Conservation (phyloP, 53 echinoderm and acorn worm genomes). For the Holothuria scabra region DNA sequence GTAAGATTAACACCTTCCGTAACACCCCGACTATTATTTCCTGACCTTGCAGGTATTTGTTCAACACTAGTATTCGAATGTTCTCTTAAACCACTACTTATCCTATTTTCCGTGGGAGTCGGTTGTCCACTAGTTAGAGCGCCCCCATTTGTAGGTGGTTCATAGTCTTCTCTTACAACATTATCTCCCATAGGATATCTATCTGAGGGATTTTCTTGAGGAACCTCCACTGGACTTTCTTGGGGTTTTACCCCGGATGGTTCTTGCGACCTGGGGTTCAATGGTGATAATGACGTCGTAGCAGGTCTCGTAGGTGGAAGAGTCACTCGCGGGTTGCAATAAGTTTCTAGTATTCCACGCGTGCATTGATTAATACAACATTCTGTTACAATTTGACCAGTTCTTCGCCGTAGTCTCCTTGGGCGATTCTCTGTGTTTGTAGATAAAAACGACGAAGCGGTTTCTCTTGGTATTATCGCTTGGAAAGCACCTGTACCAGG, state of each 20-base stretch:
- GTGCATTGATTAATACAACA: constrained; percentile 74
- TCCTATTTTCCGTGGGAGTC: constrained; percentile 46
- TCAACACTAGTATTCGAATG: background rate
- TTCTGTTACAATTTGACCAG: constrained; percentile 77
- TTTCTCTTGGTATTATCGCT: constrained; percentile 47
- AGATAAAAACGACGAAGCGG: constrained; percentile 53
- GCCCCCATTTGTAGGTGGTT: constrained; percentile 21
- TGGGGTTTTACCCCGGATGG: constrained; percentile 1
- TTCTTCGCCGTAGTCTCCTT: constrained; percentile 58
- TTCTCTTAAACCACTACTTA: constrained; percentile 27
- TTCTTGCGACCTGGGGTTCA: constrained; percentile 7
- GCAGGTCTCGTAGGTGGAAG: background rate
- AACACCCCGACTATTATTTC: background rate
- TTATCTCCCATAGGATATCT: constrained; percentile 4
- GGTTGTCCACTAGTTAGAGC: constrained; percentile 35
- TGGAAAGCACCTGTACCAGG: constrained; percentile 4
- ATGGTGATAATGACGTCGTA: background rate
- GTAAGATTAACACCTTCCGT: constrained; percentile 10
- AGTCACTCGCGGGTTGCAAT: constrained; percentile 66
- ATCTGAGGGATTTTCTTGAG: background rate
- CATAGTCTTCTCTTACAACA: constrained; percentile 23
- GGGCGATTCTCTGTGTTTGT: constrained; percentile 37
- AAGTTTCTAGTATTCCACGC: constrained; percentile 71
- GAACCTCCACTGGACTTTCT: too few species aligned
- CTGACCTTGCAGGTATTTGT: background rate